Percentiles rank a stretch among this genome's conserved stretches.
phyloP scores from a whole-genome alignment of 2,888 invertebrate species.

The Toxonevra muliebris region DNA sequence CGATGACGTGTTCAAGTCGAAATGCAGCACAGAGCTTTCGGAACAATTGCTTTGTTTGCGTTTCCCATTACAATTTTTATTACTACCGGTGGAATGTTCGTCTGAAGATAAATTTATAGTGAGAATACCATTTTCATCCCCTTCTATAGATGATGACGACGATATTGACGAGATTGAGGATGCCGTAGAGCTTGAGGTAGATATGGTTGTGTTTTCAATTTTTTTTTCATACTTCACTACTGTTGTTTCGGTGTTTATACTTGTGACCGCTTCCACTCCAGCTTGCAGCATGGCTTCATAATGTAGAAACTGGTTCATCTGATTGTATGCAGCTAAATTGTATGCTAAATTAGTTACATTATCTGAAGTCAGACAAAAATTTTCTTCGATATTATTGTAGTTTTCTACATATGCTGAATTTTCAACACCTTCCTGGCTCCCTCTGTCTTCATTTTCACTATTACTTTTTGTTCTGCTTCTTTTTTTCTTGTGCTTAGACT shows the following conservation, averaged over 20 bases:
- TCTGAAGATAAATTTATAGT: conserved; percentile 50
- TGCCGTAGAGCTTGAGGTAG: conserved; percentile 28
- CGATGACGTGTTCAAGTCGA: too few species aligned
- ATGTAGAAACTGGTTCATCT: conserved; percentile 36
- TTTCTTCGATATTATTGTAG: conserved; percentile 28
- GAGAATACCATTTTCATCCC: conserved; percentile 40
- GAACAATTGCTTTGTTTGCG: neutral
- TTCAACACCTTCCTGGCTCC: neutral
- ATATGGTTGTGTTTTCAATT: conserved; percentile 6
- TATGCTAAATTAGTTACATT: conserved; percentile 31
- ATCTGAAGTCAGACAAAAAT: conserved; percentile 28
- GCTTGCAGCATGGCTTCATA: conserved; percentile 30
- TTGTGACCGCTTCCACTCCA: conserved; percentile 12
- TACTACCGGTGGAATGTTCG: conserved; percentile 22
- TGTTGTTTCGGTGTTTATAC: neutral
- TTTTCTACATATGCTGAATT: conserved; percentile 26
- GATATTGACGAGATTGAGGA: neutral
- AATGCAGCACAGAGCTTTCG: too few species aligned
- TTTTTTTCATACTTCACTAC: conserved; percentile 9
- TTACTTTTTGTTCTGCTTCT: conserved; percentile 4
- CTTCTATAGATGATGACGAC: conserved; percentile 33
- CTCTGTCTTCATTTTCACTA: conserved; percentile 13
- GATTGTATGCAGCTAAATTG: conserved; percentile 40
- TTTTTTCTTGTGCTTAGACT: neutral
- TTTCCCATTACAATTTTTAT: neutral